phyloP scores from a whole-genome alignment of 1,140 invertebrate species.

The Bombus balteatus region DNA sequence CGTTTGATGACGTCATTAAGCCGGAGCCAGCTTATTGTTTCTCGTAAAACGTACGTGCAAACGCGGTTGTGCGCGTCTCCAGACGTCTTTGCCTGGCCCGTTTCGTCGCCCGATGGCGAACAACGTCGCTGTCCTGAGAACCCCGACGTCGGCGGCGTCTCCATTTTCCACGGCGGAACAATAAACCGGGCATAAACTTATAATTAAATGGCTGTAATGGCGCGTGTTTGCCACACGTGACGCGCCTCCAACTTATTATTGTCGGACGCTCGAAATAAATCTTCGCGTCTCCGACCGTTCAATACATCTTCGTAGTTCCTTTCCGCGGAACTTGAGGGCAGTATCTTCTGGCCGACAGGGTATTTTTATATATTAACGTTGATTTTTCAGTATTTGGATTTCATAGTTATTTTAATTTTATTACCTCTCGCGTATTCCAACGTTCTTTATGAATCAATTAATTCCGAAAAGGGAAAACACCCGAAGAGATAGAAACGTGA shows the following conservation, averaged over 20 bases:
- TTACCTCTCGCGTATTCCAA: too few species aligned
- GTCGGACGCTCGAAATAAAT: constrained; percentile 9
- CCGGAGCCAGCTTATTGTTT: constrained; percentile 72
- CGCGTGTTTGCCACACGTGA: constrained; percentile 46
- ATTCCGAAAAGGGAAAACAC: too few species aligned
- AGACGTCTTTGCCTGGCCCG: neutral
- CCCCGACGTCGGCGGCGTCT: constrained; percentile 10
- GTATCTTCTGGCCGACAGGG: too few species aligned
- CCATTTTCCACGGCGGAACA: constrained; percentile 44
- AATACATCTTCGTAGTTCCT: too few species aligned
- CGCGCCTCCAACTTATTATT: constrained; percentile 23
- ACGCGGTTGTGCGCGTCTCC: constrained; percentile 15
- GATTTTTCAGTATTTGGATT: too few species aligned
- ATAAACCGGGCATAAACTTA: constrained; percentile 69
- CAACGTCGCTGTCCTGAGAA: neutral
- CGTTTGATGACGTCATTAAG: constrained; percentile 75
- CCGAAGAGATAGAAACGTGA: too few species aligned
- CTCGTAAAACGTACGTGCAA: constrained; percentile 70
- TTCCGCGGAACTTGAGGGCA: too few species aligned
- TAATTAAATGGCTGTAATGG: constrained; percentile 71
- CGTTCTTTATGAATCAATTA: too few species aligned
- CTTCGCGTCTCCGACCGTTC: neutral
- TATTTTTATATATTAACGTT: too few species aligned
- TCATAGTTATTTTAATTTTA: too few species aligned
- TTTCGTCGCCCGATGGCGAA: neutral